A percentile compares a stretch with the other conserved stretches of the same genome.
phyloP scores from a whole-genome alignment of 2,888 invertebrate genomes.

The Aspidapion aeneum region DNA sequence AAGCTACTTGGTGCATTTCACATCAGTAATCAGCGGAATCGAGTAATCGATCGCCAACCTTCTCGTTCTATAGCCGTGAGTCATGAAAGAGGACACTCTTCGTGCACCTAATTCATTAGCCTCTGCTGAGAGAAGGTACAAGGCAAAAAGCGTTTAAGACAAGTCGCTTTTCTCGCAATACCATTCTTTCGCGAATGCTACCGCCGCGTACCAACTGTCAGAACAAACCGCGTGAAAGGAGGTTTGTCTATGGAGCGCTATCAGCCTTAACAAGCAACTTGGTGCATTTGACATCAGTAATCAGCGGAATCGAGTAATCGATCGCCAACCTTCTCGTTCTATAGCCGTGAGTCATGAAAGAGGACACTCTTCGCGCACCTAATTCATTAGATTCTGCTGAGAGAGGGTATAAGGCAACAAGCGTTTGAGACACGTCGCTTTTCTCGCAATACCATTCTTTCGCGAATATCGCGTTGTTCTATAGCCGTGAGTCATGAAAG shows the following conservation, averaged over 20 bases:
- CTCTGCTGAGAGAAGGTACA: no score
- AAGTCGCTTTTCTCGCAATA: no score
- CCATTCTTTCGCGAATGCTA: no score
- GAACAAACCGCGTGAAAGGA: no score
- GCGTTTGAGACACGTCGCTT: no score
- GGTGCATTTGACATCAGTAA: constrained; percentile 98
- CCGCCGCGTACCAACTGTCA: no score
- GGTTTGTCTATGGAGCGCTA: no score
- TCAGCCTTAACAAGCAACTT: constrained; percentile 88
- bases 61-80: constrained; percentile 93
- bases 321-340: constrained; percentile 93
- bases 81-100: constrained; percentile 90
- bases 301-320: constrained; percentile 95
- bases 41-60: constrained; percentile 97
- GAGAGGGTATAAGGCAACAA: no score
- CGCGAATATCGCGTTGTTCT: constrained; percentile 87
- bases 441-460: no score
- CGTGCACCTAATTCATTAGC: no score
- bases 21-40: constrained; percentile 95
- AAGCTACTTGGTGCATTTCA: constrained; percentile 95
- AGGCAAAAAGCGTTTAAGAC: no score
- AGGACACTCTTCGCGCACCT: constrained; percentile 90
- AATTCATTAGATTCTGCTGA: no score
- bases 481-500: constrained; percentile 93
- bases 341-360: constrained; percentile 93